These are phyloP conservation scores for Sebastiscus albofasciatus DNA, from an alignment of 2,797 vertebrate genomes.

Conservation along the genomic window DNA sequence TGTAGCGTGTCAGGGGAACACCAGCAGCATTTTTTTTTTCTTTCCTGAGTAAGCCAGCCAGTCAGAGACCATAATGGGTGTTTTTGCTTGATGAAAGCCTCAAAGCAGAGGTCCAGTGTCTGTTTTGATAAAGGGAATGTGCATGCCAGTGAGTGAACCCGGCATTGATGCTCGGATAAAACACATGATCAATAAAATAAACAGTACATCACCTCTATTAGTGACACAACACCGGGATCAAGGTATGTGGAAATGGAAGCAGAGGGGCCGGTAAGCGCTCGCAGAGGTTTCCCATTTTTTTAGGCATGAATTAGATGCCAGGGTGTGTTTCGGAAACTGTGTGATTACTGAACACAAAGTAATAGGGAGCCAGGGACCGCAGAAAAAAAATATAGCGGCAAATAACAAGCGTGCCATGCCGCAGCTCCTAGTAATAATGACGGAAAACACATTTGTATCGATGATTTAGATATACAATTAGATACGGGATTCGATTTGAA, in stretches of 20 bases:
- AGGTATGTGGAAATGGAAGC: conserved; percentile 77
- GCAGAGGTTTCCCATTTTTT: conserved; percentile 53
- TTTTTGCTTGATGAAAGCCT: conserved; percentile 80
- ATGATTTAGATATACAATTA: conserved; percentile 47
- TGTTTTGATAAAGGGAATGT: conserved; percentile 76
- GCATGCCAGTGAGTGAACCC: conserved; percentile 77
- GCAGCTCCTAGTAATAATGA: conserved; percentile 38
- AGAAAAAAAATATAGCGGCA: conserved; percentile 52
- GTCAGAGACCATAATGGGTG: conserved; percentile 75
- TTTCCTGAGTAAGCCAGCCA: conserved; percentile 55
- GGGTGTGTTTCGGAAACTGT: conserved; percentile 52
- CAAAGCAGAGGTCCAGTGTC: conserved; percentile 77
- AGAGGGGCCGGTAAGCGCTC: conserved; percentile 36
- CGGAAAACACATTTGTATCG: conserved; percentile 42
- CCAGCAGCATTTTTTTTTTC: conserved; percentile 55
- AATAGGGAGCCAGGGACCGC: conserved; percentile 42
- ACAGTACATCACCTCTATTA: conserved; percentile 82
- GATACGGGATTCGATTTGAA: conserved; percentile 27
- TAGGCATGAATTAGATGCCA: conserved; percentile 64
- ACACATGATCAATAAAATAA: conserved; percentile 83
- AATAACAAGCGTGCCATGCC: conserved; percentile 48
- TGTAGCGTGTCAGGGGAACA: conserved; percentile 75
- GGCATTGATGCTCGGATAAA: conserved; percentile 79
- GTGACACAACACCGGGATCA: conserved; percentile 77
- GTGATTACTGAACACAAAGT: conserved; percentile 69